Conservation (phyloP, 2,888 invertebrate genomes). For the Ariolimax columbianus region DNA sequence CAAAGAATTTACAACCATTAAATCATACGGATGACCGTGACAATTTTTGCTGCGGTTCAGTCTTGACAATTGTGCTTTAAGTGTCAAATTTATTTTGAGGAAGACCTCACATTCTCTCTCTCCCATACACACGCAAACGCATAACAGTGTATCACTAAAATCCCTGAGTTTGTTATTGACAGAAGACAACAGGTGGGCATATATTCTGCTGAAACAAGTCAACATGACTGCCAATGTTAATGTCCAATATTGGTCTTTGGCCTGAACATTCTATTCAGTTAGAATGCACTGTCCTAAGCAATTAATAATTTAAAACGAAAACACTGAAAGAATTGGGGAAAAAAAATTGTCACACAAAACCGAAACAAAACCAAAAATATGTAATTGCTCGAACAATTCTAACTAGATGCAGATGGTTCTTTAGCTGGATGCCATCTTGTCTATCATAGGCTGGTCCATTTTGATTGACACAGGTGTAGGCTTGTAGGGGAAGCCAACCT, state of each 20-base stretch:
- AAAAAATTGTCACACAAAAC: too few relatives aligned
- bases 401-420: neutral
- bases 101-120: neutral
- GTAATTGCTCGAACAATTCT: neutral
- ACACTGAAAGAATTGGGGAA: neutral
- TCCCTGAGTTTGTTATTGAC: slow-evolving; percentile 5
- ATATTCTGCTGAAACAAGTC: neutral
- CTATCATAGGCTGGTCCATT: neutral
- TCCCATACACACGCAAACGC: neutral
- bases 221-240: neutral
- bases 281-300: neutral
- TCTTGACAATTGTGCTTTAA: too few relatives aligned
- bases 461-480: neutral
- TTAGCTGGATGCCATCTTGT: neutral
- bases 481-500: neutral
- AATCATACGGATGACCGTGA: too few relatives aligned
- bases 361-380: neutral
- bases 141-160: neutral
- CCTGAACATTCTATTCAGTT: neutral
- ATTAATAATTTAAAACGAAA: neutral
- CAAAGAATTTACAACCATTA: too few relatives aligned
- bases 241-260: neutral
- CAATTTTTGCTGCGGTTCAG: too few relatives aligned
- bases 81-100: too few relatives aligned
- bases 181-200: neutral